Evolutionary conservation across 1,140 invertebrate species (phyloP), one percentile per base, ranked within the genome.

Genomic region (Calliphora vicina): DNA sequence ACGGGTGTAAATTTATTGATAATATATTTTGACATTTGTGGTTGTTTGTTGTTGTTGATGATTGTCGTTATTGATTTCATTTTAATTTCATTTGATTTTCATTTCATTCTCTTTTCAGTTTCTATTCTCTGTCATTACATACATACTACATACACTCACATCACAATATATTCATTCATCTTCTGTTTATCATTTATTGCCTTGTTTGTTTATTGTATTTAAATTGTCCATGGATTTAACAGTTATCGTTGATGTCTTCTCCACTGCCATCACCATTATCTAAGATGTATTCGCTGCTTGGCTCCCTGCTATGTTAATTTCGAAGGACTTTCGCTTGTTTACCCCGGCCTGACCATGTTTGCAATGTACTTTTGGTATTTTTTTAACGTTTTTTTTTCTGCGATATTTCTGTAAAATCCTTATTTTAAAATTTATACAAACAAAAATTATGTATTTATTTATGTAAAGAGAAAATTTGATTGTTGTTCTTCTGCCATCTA

Each of bases 31-130:
- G 87, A 88, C 87, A 88, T 88, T 82, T 88, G 35, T 78, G 74
- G n/a, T 67, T 35, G 6, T 57, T 57, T 35, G 73, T 15, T 35
- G 35, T 35, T 27, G 72, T 50, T 88, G 86, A 87, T 87, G 87
- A 87, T 87, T 83, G 86, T 88, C 87, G 87, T 88, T 87, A 88
- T 88, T 88, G 86, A 88, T 88, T 88, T 88, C 86, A 87, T 88
- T 88, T 88, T 88, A 88, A 88, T 88, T 87, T 85, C 86, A 86
- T 88, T 88, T 78, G n/a, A 78, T 78, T 78, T 78, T 26, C 74
- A 78, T 78, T 78, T 78, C 50, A 57, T 67, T 20, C 23, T 67
- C 61, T 20, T 67, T 67, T 23, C n/a, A 12, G 9, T 9, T 67
- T 67, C 23, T 67, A 57, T 57, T 67, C 61, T 57, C 45, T 57